Base-by-base conservation (phyloP, 2,797 vertebrate species). In the Xerus rutilus region DNA sequence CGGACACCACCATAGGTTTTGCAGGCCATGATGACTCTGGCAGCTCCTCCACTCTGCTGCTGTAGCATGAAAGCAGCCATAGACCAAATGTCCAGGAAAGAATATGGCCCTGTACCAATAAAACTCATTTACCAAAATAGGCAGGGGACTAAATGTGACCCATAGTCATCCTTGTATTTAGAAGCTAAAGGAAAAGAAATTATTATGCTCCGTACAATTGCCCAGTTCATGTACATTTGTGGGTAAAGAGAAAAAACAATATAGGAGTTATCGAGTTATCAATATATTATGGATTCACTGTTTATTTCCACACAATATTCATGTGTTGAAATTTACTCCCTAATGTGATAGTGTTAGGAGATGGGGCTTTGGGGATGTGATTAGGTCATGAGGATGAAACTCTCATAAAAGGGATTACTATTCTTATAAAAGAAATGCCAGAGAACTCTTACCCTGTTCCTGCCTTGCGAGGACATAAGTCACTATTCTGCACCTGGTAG, bases 161-260 rank as follows among this genome's bases (percentile, higher is more conserved):
- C 30, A 5, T 2, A 43, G 59, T 28, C 20, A 67, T 35, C 30
- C 5, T 70, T 15, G 17, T 21, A 35, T 95, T 87, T 10, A 73
- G 21, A 90, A 64, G 15, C 28, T 73, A 93, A 88, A 90, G 43
- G 32, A 20, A 92, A 95, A 91, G 21, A 77, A 87, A 72, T 45
- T 17, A 73, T 7, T 72, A 2, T 2, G 81, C 9, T 57, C 14
- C 15, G 9, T 70, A 30, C 81, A 69, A 72, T 39, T 73, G 9
- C 59, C 32, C 10, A 62, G 15, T 67, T 72, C 67, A 77, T 35
- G 17, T 67, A 90, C 94, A 69, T 67, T 0, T 59, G 32, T 86
- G 43, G 20, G 13, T 78, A 69, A 94, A 88, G 43, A 82, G 13
- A 78, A n/a, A 79, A 54, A 89, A 87, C 70, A 15, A 45, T n/a